Base-by-base conservation (phyloP, 2,113 vertebrate genomes). In the Sporophila hypoxantha region DNA sequence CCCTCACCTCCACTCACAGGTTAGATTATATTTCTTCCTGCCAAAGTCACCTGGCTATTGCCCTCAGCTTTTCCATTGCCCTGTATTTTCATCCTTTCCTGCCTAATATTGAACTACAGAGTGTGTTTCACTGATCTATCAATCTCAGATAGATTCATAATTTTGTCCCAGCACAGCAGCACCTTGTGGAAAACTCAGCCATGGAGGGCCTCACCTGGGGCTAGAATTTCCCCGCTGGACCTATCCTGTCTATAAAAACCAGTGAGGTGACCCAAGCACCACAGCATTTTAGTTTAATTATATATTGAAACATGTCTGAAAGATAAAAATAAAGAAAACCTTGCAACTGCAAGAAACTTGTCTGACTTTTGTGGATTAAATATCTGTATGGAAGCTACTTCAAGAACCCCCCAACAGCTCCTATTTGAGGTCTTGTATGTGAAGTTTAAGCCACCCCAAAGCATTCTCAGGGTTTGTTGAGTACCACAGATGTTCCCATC, bases 121-220 rank as follows among this genome's bases (percentile, higher is more conserved):
- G 18, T 15, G 27, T 52, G 12, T 32, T 57, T 39, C 10, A 41
- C 6, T 41, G 39, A 41, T 41, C 39, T 41, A 41, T 41, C 39
- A 41, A 15, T 41, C 36, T 18, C 22, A 23, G 49, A 76, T 17
- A 49, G 32, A 30, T 27, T 53, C 41, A 27, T 5, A 36, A 0
- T 55, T 86, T 90, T 46, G 6, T 66, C 27, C 50, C 41, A 71
- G 14, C 4, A 78, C n/a, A 78, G 44, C 17, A 83, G 15, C 50
- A 71, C 25, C 57, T 27, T 27, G 36, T 27, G 57, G 49, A 68
- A 15, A 60, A 18, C 13, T 26, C 0, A 0, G 17, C 16, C 26
- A 13, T 1, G 7, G 6, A 53, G 15, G 9, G 47, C 27, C 30
- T 71, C 37, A 44, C 4, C 9, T 30, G 8, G 20, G 37, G 4